A percentile compares a stretch with the other conserved stretches of the same genome.
Evolutionary conservation across 1,140 invertebrate species (phyloP).

Genomic region (Tribolium madens): DNA sequence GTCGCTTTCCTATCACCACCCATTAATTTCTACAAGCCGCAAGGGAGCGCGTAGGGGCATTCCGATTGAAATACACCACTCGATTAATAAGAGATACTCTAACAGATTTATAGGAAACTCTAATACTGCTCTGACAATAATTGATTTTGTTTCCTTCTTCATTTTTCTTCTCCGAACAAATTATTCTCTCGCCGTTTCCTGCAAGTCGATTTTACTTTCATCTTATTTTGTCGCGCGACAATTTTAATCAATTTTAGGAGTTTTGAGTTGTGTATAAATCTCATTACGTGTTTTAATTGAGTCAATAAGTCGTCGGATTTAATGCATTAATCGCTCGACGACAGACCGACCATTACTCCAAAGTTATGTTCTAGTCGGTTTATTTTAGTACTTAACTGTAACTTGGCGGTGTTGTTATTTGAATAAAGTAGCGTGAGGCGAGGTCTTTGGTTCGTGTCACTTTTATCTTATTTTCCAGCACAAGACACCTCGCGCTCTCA

Average conservation of each 20-base stretch:
- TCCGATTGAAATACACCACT: conserved; percentile 57
- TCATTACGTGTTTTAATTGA: background rate
- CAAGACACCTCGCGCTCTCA: background rate
- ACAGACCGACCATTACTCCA: background rate
- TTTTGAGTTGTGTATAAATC: too few relatives aligned
- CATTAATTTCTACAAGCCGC: conserved; percentile 54
- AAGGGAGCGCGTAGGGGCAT: conserved; percentile 40
- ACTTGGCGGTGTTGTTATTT: conserved; percentile 7
- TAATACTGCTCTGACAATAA: conserved; percentile 54
- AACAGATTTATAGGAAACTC: conserved; percentile 53
- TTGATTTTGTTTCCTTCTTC: conserved; percentile 52
- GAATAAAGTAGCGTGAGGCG: background rate
- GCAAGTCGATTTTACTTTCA: background rate
- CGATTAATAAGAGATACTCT: conserved; percentile 57
- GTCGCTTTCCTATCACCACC: conserved; percentile 7
- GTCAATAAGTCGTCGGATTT: background rate
- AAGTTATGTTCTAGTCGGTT: background rate
- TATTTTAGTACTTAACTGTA: conserved; percentile 1
- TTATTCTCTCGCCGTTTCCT: background rate
- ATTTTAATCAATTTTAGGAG: too few relatives aligned
- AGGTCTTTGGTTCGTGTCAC: background rate
- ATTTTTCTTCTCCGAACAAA: conserved; percentile 49
- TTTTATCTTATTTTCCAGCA: background rate
- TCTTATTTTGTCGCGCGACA: background rate
- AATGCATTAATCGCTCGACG: background rate